A percentile compares a stretch with the other conserved stretches of the same genome.
These are phyloP conservation scores for Falco concolor DNA, from an alignment of 2,797 vertebrate genomes.

Conservation along the genomic window DNA sequence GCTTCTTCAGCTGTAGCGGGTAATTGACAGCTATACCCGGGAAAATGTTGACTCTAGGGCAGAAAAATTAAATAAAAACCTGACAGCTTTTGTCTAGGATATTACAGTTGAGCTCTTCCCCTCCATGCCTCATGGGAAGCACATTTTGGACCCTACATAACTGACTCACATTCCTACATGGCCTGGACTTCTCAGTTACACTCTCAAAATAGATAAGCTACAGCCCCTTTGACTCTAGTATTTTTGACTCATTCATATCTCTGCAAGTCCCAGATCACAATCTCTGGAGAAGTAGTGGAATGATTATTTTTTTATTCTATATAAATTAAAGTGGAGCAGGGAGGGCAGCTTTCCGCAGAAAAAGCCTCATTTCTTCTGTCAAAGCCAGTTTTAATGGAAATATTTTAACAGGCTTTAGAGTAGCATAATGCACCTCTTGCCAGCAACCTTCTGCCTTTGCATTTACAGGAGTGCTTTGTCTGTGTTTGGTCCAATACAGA, in stretches of 20 bases:
- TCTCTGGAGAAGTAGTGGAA: not conserved
- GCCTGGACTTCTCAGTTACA: not conserved
- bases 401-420: not conserved
- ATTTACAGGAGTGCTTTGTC: not conserved
- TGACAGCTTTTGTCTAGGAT: not conserved
- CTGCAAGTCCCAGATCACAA: not conserved
- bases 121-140: not conserved
- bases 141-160: not conserved
- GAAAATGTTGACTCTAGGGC: not conserved
- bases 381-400: not conserved
- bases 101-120: not conserved
- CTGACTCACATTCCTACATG: not conserved
- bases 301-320: not conserved
- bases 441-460: not conserved
- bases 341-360: not conserved
- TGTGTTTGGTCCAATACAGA: not conserved
- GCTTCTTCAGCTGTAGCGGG: not conserved
- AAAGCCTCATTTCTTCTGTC: no score
- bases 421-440: not conserved
- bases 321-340: not conserved
- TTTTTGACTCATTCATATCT: not conserved
- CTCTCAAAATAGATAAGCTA: not conserved
- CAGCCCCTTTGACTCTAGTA: not conserved
- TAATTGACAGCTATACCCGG: not conserved
- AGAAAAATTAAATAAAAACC: not conserved